Conservation (phyloP, 35 echinoderm and acorn worm species). For the Patiria miniata region DNA sequence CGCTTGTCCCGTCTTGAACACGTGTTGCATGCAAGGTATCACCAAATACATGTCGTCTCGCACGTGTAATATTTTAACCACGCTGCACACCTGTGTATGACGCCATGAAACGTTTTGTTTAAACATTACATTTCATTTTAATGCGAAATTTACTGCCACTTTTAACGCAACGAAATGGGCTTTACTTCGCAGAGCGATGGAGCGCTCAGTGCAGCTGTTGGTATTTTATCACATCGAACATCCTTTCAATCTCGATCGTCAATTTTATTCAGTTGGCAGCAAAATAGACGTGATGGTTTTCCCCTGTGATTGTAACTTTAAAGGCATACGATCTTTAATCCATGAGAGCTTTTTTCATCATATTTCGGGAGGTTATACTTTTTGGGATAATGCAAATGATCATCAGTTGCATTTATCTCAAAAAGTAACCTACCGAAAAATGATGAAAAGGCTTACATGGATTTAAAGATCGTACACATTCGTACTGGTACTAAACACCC, state of each 20-base stretch:
- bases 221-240: not conserved
- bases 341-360: too few relatives aligned
- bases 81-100: not conserved
- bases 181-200: not conserved
- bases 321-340: too few relatives aligned
- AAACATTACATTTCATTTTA: not conserved
- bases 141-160: not conserved
- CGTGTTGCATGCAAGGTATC: not conserved
- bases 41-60: not conserved
- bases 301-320: too few relatives aligned
- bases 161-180: not conserved
- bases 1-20: slow-evolving; percentile 6
- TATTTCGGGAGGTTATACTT: too few relatives aligned
- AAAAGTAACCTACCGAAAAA: too few relatives aligned
- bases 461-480: too few relatives aligned
- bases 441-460: too few relatives aligned
- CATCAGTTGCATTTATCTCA: too few relatives aligned
- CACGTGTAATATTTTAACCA: not conserved
- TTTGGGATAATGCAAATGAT: too few relatives aligned
- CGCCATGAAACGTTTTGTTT: not conserved
- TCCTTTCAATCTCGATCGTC: not conserved
- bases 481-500: too few relatives aligned
- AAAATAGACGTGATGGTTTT: too few relatives aligned
- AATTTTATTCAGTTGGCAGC: not conserved
- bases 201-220: slow-evolving; percentile 3